Evolutionary conservation across 2,888 invertebrate species (phyloP).

Genomic region (Synanthedon vespiformis): DNA sequence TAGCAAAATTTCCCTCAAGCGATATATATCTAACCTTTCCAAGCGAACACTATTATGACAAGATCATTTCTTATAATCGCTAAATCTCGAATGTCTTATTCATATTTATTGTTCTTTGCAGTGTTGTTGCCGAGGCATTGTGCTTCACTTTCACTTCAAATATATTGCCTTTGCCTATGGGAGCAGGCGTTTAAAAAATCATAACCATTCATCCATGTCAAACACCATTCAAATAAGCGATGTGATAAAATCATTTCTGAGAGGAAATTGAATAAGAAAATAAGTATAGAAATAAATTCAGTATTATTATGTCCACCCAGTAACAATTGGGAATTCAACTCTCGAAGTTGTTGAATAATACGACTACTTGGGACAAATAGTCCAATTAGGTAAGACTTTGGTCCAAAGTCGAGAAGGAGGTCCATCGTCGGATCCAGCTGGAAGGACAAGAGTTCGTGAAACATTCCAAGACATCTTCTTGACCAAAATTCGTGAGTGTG

Average conservation of each 20-base stretch:
- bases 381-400: no score
- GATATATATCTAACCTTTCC: slow-evolving; percentile 4
- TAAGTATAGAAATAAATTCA: no score
- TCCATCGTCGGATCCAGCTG: no score
- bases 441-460: no score
- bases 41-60: slow-evolving; percentile 5
- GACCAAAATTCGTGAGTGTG: no score
- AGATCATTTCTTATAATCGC: slow-evolving; percentile 1
- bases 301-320: no score
- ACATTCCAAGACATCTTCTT: no score
- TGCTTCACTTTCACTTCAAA: slow-evolving; percentile 21
- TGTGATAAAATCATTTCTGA: not conserved
- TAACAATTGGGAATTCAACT: no score
- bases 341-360: no score
- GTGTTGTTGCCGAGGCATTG: slow-evolving; percentile 7
- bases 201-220: slow-evolving; percentile 7
- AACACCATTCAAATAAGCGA: not conserved
- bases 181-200: slow-evolving; percentile 4
- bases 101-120: slow-evolving; percentile 5
- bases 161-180: slow-evolving; percentile 7
- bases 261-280: no score
- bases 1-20: not conserved
- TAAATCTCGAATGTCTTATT: slow-evolving; percentile 5
- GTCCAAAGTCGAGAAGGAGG: no score
- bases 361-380: no score